Evolutionary conservation across 92 coral and sea anemone genomes (phyloP).

Genomic region (Zoanthus sansibaricus): DNA sequence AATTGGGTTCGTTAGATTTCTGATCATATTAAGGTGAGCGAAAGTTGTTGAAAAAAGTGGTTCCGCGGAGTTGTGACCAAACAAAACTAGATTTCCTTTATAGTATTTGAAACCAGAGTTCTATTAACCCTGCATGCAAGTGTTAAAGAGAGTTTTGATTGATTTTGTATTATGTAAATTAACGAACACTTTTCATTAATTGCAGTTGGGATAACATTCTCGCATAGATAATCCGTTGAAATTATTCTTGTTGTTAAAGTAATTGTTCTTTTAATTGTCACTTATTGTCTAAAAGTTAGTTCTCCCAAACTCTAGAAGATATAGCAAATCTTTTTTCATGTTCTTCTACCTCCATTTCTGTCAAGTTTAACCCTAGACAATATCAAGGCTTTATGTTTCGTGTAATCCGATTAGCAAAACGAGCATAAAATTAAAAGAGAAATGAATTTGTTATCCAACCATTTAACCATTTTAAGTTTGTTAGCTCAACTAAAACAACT

Average conservation of each 20-base stretch:
- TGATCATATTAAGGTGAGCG: no score
- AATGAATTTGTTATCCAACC: not conserved
- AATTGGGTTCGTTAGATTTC: no score
- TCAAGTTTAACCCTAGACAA: not conserved
- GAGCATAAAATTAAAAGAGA: not conserved
- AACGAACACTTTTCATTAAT: no score
- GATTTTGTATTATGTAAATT: no score
- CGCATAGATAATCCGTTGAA: no score
- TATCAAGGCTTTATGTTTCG: not conserved
- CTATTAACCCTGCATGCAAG: no score
- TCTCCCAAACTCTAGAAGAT: not conserved
- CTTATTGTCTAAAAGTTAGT: not conserved
- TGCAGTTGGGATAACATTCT: no score
- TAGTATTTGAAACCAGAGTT: no score
- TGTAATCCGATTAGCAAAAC: conserved; percentile 12
- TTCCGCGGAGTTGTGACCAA: no score
- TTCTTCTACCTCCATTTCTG: not conserved
- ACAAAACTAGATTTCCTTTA: no score
- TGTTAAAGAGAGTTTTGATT: no score
- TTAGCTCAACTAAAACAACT: not conserved
- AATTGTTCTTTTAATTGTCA: not conserved
- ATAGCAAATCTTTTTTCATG: not conserved
- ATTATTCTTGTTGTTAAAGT: not conserved
- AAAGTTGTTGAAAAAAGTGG: no score
- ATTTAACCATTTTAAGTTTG: not conserved